phyloP scores from a whole-genome alignment of 2,113 vertebrate species.

The Macrotus californicus region DNA sequence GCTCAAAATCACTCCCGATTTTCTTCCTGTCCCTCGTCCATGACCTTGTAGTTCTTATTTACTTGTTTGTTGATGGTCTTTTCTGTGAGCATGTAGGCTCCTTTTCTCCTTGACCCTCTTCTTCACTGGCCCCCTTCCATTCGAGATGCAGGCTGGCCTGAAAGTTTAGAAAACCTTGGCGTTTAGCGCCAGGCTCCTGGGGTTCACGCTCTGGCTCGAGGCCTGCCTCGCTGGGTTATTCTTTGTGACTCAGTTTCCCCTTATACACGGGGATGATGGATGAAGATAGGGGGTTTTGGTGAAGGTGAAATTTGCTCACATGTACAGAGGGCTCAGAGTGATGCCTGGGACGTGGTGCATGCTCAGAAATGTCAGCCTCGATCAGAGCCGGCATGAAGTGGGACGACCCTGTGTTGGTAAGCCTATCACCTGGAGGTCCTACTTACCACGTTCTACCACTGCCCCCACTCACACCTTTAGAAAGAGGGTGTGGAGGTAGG shows the following conservation, averaged over 20 bases:
- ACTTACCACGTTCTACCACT: rapidly evolving
- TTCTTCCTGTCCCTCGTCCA: background rate
- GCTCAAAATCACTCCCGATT: background rate
- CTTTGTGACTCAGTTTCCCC: background rate
- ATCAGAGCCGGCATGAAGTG: background rate
- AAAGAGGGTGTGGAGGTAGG: background rate
- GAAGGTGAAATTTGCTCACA: background rate
- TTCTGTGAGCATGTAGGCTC: background rate
- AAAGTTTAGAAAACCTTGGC: background rate
- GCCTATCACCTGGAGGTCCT: background rate
- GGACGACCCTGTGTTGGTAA: background rate
- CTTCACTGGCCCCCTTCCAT: background rate
- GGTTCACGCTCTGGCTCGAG: background rate
- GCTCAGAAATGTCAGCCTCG: background rate
- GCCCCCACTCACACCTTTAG: background rate
- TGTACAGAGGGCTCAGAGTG: rapidly evolving
- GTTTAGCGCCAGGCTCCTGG: background rate
- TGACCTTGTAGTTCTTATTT: background rate
- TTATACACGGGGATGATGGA: background rate
- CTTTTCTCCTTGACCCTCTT: background rate
- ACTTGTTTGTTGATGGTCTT: background rate
- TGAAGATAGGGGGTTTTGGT: background rate
- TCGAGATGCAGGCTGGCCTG: background rate
- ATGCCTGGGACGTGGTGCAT: rapidly evolving
- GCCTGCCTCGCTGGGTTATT: background rate